Evolutionary conservation across 2,113 vertebrate genomes (phyloP).

Genomic region (Macrotus californicus): DNA sequence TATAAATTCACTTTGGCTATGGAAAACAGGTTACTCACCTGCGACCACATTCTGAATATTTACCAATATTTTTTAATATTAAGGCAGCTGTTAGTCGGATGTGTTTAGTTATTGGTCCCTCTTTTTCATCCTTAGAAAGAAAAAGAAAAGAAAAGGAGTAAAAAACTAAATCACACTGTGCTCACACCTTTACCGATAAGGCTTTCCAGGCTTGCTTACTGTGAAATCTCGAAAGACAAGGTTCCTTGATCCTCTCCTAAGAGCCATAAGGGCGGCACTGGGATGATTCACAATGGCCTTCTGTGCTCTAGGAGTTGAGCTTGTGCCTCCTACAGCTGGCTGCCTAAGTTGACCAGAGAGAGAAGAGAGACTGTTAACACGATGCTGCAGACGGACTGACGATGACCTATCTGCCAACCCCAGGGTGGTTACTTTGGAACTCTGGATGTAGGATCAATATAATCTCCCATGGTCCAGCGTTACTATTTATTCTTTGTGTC

Average conservation of each 20-base stretch:
- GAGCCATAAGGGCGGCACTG: conserved; percentile 97
- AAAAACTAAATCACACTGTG: conserved; percentile 41
- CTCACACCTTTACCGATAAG: neutral
- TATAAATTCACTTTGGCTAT: neutral
- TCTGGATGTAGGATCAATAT: neutral
- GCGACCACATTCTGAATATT: conserved; percentile 98
- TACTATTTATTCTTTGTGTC: neutral
- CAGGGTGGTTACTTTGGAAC: neutral
- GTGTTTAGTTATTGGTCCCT: conserved; percentile 99
- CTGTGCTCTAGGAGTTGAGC: conserved; percentile 88
- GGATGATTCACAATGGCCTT: conserved; percentile 99
- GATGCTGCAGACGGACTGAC: neutral
- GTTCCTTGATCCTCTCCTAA: conserved; percentile 96
- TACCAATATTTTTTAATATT: conserved; percentile 99
- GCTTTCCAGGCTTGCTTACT: conserved; percentile 81
- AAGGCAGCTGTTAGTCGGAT: conserved; percentile 99
- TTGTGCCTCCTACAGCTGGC: conserved; percentile 82
- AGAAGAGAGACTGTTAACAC: conserved; percentile 12
- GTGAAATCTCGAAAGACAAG: conserved; percentile 99
- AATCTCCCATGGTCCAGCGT: neutral
- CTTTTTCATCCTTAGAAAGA: conserved; percentile 93
- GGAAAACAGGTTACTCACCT: conserved; percentile 85
- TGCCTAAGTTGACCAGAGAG: conserved; percentile 79
- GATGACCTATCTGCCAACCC: neutral
- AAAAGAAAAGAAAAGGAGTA: conserved; percentile 58